phyloP scores from a whole-genome alignment of 2,113 vertebrate species.

The Benitochromis conjunctus region DNA sequence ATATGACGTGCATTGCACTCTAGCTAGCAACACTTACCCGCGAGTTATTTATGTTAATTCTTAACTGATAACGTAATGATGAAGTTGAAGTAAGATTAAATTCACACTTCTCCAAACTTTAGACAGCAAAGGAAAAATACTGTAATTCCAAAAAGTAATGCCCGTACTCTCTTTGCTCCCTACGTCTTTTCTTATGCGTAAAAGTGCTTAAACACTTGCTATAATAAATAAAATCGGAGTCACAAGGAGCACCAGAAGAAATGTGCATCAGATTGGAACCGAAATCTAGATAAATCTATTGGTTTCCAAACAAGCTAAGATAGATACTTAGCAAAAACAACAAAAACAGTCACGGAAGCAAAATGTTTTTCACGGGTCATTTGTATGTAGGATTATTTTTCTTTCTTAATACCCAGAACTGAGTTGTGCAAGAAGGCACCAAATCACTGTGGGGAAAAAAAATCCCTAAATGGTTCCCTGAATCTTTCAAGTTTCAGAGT shows the following conservation, averaged over 20 bases:
- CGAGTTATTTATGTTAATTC: neutral
- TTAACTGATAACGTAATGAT: neutral
- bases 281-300: neutral
- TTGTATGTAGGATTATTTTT: neutral
- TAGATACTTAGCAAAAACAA: neutral
- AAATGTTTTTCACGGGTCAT: neutral
- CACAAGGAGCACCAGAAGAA: neutral
- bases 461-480: neutral
- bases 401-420: neutral
- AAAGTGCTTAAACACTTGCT: neutral
- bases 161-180: neutral
- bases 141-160: too few species aligned
- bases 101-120: too few species aligned
- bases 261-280: neutral
- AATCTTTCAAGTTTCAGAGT: neutral
- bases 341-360: neutral
- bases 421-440: neutral
- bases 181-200: neutral
- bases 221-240: neutral
- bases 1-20: neutral
- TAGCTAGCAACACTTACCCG: neutral
- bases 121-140: too few species aligned
- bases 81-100: neutral
- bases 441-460: neutral
- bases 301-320: neutral